Evolutionary conservation across 2,797 vertebrate species (phyloP).

Genomic region (Hippopotamyrus pictus): DNA sequence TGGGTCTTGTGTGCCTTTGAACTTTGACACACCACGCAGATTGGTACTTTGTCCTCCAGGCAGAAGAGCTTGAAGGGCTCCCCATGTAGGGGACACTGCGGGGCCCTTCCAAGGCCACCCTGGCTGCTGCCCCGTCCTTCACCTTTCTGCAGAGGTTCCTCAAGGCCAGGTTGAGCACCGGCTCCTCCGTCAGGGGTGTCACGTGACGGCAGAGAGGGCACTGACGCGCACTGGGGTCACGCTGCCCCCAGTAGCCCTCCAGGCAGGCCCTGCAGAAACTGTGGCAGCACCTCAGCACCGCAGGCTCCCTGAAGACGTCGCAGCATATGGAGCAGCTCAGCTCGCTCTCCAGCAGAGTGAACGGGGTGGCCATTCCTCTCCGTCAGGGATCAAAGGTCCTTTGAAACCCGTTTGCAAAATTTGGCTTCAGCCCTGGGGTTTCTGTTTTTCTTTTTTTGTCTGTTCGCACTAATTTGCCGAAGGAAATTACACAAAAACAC

Average conservation of each 20-base stretch:
- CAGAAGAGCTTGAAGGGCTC: constrained; percentile 64
- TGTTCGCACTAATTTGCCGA: neutral
- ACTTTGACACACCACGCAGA: constrained; percentile 65
- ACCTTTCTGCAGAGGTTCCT: constrained; percentile 57
- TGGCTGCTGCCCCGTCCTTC: neutral
- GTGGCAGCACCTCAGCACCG: constrained; percentile 41
- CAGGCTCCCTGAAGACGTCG: constrained; percentile 37
- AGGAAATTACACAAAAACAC: neutral
- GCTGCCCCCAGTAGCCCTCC: constrained; percentile 26
- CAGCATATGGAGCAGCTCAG: constrained; percentile 38
- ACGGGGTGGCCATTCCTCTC: constrained; percentile 46
- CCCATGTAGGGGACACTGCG: constrained; percentile 42
- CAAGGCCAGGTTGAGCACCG: constrained; percentile 56
- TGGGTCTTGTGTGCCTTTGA: constrained; percentile 61
- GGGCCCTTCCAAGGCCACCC: too few species aligned
- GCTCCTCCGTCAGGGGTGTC: constrained; percentile 43
- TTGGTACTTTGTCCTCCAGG: constrained; percentile 50
- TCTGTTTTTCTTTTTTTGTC: neutral
- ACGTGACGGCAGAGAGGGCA: constrained; percentile 55
- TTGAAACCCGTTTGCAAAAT: neutral
- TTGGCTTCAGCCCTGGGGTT: neutral
- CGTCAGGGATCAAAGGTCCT: neutral
- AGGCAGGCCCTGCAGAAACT: constrained; percentile 40
- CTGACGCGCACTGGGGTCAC: constrained; percentile 18
- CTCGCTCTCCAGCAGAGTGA: constrained; percentile 47